phyloP scores from a whole-genome alignment of 2,113 vertebrate species.

The Neodontobutis hainanensis region DNA sequence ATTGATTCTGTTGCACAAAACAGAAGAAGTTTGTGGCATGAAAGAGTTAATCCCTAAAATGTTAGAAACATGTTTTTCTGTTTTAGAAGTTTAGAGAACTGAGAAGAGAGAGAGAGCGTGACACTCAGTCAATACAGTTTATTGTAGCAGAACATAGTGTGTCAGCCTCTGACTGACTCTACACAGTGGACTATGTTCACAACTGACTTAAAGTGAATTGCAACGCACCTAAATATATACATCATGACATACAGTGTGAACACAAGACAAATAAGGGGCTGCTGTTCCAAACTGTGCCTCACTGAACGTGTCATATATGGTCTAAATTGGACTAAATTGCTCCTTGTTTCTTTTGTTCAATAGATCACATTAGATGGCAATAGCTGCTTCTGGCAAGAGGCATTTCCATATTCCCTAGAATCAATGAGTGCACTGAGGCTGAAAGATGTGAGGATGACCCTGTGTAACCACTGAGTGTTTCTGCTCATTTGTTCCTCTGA shows the following conservation, averaged over 20 bases:
- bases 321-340: conserved; percentile 16
- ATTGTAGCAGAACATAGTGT: too few species aligned
- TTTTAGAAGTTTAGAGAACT: too few species aligned
- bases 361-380: neutral
- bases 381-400: neutral
- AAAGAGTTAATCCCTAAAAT: too few species aligned
- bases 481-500: conserved; percentile 3
- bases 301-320: neutral
- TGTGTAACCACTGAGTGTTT: conserved; percentile 8
- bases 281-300: neutral
- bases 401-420: conserved; percentile 3
- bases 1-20: too few species aligned
- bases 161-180: too few species aligned
- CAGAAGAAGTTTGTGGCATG: too few species aligned
- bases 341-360: conserved; percentile 3
- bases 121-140: too few species aligned
- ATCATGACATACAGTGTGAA: neutral
- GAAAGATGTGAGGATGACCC: neutral
- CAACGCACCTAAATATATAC: too few species aligned
- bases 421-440: conserved; percentile 1
- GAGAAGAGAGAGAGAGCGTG: too few species aligned
- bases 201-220: too few species aligned
- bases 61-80: too few species aligned
- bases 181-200: too few species aligned
- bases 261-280: neutral